Percentiles rank a stretch among this genome's conserved stretches.
Conservation (phyloP, 2,888 invertebrate genomes). For the Ochropacha duplaris region DNA sequence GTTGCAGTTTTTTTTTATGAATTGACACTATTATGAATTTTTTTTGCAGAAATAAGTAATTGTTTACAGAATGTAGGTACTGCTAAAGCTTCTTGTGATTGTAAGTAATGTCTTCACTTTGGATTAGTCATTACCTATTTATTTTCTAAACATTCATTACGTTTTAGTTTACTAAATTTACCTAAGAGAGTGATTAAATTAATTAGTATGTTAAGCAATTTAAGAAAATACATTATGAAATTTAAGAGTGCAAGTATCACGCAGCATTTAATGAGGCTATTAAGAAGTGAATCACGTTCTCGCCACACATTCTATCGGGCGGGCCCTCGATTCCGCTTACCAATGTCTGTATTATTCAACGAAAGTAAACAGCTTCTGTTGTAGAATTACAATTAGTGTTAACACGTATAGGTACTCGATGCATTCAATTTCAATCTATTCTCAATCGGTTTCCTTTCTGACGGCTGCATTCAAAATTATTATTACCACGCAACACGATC, state of each 20-base stretch:
- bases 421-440: constrained; percentile 80
- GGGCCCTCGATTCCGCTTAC: constrained; percentile 60
- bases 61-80: neutral
- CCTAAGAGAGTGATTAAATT: neutral
- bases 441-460: constrained; percentile 77
- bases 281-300: constrained; percentile 56
- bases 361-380: constrained; percentile 78
- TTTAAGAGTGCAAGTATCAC: neutral
- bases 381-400: constrained; percentile 75
- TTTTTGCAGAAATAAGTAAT: neutral
- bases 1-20: neutral
- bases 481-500: constrained; percentile 70
- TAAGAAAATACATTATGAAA: neutral
- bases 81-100: no score
- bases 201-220: neutral
- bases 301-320: constrained; percentile 45
- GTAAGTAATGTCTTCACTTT: no score
- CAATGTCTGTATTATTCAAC: constrained; percentile 67
- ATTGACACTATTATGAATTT: neutral
- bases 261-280: constrained; percentile 32
- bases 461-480: constrained; percentile 77
- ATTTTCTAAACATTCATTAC: no score
- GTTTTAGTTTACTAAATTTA: neutral
- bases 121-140: no score
- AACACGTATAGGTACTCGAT: constrained; percentile 57